Percentiles rank a stretch among this genome's conserved stretches.
phyloP scores from a whole-genome alignment of 2,888 invertebrate genomes.

The Heliothis peltigera region DNA sequence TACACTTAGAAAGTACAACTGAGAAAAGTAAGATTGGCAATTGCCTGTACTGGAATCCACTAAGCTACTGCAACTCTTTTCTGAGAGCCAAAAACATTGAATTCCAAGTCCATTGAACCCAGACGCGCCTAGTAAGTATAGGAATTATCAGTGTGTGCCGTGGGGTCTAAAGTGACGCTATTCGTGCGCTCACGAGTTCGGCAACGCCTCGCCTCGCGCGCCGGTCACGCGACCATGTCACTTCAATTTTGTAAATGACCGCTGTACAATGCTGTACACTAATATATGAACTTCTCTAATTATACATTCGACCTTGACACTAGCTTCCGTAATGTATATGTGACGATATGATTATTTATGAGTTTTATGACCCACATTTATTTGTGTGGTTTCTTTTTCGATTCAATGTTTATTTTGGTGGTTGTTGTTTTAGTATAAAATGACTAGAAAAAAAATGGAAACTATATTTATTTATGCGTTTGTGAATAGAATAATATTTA shows the following conservation, averaged over 20 bases:
- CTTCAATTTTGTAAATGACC: conserved; percentile 82
- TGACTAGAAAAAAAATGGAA: too few relatives aligned
- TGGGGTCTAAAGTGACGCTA: conserved; percentile 64
- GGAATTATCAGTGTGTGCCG: conserved; percentile 44
- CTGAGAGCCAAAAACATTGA: not conserved
- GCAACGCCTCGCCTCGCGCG: conserved; percentile 78
- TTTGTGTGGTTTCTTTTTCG: too few relatives aligned
- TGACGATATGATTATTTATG: conserved; percentile 14
- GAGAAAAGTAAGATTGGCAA: too few relatives aligned
- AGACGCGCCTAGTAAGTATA: conserved; percentile 22
- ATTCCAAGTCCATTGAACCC: not conserved
- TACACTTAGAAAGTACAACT: too few relatives aligned
- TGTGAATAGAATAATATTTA: too few relatives aligned
- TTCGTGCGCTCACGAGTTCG: conserved; percentile 77
- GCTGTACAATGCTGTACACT: conserved; percentile 62
- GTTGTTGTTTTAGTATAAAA: too few relatives aligned
- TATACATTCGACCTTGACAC: conserved; percentile 65
- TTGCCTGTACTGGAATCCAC: too few relatives aligned
- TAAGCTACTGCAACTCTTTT: too few relatives aligned
- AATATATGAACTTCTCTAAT: conserved; percentile 65
- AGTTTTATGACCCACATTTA: not conserved
- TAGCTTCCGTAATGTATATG: conserved; percentile 50
- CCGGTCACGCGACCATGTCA: conserved; percentile 78
- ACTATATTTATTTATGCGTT: too few relatives aligned
- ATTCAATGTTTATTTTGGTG: too few relatives aligned